Base-by-base conservation (phyloP, 2,113 vertebrate genomes). In the Callopanchax toddi region DNA sequence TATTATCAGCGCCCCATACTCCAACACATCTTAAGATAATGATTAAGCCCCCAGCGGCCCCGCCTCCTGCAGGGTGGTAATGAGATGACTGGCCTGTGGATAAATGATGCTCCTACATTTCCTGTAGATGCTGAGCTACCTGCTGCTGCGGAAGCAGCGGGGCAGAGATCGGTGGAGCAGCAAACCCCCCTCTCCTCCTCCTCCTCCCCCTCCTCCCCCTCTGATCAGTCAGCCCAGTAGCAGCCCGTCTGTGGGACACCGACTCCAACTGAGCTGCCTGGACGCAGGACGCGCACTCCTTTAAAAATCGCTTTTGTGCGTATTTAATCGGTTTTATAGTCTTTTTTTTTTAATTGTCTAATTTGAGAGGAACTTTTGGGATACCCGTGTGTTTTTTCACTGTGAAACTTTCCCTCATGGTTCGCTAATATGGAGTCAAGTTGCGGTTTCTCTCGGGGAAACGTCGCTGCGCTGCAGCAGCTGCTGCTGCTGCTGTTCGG, bases 361-460 rank as follows among this genome's bases (percentile, higher is more conserved):
- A 0, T 15, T 7, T 25, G 26, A 32, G 8, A 20, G 42, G 43
- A 45, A 60, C 6, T 62, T 66, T 63, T 59, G n/a, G 29, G 60
- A 46, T n/a, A n/a, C n/a, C 44, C 68, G 56, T 53, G 12, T 32
- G 29, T 6, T 0, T 78, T 76, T 87, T 67, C 61, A 50, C 71
- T 58, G 61, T 67, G 61, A 81, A 89, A 87, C 84, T 87, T 88
- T 84, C 81, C 89, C 91, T 65, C 91, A 92, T 92, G 91, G 76
- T 86, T 89, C 60, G 83, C 51, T 73, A 92, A 79, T 52, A 93
- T 93, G 92, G 84, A 79, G 72, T 71, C 76, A 84, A 85, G 86
- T 84, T 87, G 79, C 84, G 89, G 83, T 81, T 85, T 89, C 71
- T 86, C 74, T 82, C 75, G 73, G 67, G 83, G 90, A 85, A 81